A percentile compares a stretch with the other conserved stretches of the same genome.
Evolutionary conservation across 2,113 vertebrate species (phyloP).

Genomic region (Erythrocebus patas): DNA sequence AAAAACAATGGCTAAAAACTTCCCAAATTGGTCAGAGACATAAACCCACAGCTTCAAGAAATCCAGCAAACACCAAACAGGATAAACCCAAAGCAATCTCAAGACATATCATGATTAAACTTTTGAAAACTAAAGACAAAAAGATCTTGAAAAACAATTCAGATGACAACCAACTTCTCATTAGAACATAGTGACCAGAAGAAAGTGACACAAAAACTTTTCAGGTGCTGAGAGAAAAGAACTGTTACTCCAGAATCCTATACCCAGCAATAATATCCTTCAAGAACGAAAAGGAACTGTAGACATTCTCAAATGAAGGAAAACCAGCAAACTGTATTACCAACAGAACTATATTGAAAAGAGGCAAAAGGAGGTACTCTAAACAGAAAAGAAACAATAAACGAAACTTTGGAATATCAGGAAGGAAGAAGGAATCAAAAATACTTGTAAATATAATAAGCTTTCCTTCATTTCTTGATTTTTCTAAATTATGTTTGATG

Average conservation of each 20-base stretch:
- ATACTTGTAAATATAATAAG: not conserved
- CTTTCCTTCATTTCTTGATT: not conserved
- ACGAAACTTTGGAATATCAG: not conserved
- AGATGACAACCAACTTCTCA: not conserved
- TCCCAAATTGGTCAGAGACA: not conserved
- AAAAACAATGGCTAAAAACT: not conserved
- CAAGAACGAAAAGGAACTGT: not conserved
- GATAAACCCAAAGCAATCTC: not conserved
- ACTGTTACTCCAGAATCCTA: not conserved
- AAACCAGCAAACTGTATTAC: not conserved
- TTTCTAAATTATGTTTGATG: not conserved
- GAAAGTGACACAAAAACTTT: not conserved
- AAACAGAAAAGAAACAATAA: not conserved
- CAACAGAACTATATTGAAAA: not conserved
- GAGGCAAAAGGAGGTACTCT: not conserved
- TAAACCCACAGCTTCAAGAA: not conserved
- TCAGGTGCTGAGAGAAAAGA: not conserved
- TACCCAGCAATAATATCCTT: not conserved
- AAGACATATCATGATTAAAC: not conserved
- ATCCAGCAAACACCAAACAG: not conserved
- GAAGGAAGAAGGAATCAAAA: not conserved
- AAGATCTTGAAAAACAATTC: not conserved
- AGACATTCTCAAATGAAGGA: not conserved
- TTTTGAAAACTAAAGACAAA: not conserved
- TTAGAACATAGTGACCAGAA: not conserved